Evolutionary conservation across 2,797 vertebrate species (phyloP).

Genomic region (Aldrovandia affinis): DNA sequence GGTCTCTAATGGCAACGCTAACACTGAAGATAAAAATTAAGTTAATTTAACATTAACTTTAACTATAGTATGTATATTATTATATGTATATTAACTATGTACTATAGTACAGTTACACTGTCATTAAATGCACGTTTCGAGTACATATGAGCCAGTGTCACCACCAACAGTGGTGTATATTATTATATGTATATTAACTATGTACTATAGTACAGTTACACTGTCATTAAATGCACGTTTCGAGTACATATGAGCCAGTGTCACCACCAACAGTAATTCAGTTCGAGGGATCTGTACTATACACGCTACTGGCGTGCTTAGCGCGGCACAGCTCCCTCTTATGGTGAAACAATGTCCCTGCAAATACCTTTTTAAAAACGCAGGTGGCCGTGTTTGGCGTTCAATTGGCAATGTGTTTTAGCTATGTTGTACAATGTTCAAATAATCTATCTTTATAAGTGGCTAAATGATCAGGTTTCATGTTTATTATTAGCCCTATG

Average conservation of each 20-base stretch:
- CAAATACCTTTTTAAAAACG: not conserved
- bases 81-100: too few relatives aligned
- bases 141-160: not conserved
- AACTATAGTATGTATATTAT: too few relatives aligned
- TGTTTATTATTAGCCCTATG: not conserved
- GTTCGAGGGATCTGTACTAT: too few relatives aligned
- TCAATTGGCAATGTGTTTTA: not conserved
- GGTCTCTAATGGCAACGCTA: not conserved
- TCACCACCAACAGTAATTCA: not conserved
- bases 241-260: too few relatives aligned
- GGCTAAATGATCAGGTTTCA: not conserved
- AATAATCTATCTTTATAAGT: not conserved
- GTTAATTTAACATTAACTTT: too few relatives aligned
- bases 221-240: too few relatives aligned
- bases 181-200: too few relatives aligned
- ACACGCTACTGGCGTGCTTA: conserved; percentile 14
- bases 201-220: too few relatives aligned
- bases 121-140: too few relatives aligned
- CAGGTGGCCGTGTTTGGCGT: not conserved
- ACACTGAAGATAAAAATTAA: not conserved
- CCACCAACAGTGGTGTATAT: too few relatives aligned
- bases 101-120: too few relatives aligned
- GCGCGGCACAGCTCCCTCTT: conserved; percentile 42
- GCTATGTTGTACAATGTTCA: not conserved
- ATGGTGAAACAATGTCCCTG: conserved; percentile 42